Percentiles rank a stretch among this genome's conserved stretches.
These are phyloP conservation scores for Vireo griseus DNA, from an alignment of 2,797 vertebrate genomes.

Conservation along the genomic window DNA sequence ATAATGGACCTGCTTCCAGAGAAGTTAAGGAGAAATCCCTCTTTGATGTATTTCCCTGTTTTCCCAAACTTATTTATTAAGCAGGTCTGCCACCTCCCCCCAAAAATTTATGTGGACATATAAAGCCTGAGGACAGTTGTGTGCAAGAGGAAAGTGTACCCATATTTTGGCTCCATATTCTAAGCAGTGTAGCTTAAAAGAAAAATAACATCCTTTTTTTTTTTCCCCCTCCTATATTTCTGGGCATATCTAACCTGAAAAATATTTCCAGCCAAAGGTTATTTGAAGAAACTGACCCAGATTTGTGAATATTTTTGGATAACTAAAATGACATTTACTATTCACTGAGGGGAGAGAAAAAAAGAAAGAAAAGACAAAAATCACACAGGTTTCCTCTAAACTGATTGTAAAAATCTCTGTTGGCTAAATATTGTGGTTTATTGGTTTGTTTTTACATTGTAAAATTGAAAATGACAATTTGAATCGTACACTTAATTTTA, in stretches of 20 bases:
- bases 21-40: neutral
- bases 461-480: neutral
- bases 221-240: neutral
- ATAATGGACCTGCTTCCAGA: neutral
- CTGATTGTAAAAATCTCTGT: constrained; percentile 3
- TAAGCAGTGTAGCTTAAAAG: neutral
- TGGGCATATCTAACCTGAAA: neutral
- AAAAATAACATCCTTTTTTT: neutral
- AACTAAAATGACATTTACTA: neutral
- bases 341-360: neutral
- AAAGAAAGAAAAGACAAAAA: neutral
- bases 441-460: constrained; percentile 5
- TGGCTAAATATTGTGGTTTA: neutral
- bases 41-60: neutral
- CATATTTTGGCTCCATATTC: neutral
- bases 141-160: neutral
- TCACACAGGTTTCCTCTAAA: neutral
- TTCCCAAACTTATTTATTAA: neutral
- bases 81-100: rapidly evolving
- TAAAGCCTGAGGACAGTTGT: neutral
- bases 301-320: constrained; percentile 29
- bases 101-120: neutral
- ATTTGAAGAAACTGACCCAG: constrained; percentile 37
- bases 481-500: neutral
- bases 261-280: constrained; percentile 32